phyloP scores from a whole-genome alignment of 2,113 vertebrate genomes.

The Sapajus apella region DNA sequence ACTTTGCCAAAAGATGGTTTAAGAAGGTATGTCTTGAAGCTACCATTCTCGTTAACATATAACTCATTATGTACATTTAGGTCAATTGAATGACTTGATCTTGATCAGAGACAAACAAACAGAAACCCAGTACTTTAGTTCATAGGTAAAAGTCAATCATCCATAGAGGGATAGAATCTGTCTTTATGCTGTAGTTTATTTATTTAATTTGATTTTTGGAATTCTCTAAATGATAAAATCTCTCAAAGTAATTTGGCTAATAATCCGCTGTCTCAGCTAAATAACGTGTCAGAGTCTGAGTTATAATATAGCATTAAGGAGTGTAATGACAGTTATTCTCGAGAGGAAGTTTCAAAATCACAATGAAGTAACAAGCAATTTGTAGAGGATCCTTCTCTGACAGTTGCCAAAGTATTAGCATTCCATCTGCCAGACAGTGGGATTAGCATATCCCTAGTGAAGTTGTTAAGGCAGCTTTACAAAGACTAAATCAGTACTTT shows the following conservation, averaged over 20 bases:
- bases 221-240: constrained; percentile 37
- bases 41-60: background rate
- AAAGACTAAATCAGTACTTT: constrained; percentile 60
- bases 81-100: background rate
- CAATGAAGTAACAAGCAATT: constrained; percentile 67
- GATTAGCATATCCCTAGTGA: constrained; percentile 59
- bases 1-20: background rate
- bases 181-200: background rate
- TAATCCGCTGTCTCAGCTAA: constrained; percentile 60
- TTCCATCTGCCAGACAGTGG: constrained; percentile 49
- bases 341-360: constrained; percentile 64
- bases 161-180: background rate
- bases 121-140: background rate
- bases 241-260: constrained; percentile 43
- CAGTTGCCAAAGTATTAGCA: constrained; percentile 57
- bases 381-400: constrained; percentile 53
- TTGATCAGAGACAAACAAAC: background rate
- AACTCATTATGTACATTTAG: no score
- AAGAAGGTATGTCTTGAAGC: background rate
- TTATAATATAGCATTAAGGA: constrained; percentile 66
- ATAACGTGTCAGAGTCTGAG: constrained; percentile 62
- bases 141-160: background rate
- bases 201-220: constrained; percentile 24
- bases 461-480: constrained; percentile 37
- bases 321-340: constrained; percentile 66